Evolutionary conservation across 2,797 vertebrate species (phyloP).

Genomic region (Natrix natrix): DNA sequence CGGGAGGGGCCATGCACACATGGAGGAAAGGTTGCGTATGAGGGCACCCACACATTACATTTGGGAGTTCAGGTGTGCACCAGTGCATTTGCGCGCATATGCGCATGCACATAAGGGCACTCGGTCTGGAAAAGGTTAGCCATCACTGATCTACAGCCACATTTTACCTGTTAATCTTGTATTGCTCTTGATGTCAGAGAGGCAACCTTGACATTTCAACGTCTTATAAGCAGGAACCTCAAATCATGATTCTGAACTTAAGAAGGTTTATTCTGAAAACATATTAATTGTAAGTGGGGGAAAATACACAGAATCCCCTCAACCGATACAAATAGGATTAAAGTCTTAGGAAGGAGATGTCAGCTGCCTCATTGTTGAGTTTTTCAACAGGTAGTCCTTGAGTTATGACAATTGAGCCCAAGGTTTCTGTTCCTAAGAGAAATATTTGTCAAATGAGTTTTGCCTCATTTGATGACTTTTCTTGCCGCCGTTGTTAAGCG

Average conservation of each 20-base stretch:
- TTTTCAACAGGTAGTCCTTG: background rate
- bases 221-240: background rate
- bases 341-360: background rate
- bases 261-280: background rate
- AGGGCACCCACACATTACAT: too few species aligned
- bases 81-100: too few species aligned
- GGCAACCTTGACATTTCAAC: background rate
- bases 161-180: background rate
- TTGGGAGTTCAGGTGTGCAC: too few species aligned
- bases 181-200: background rate
- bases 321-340: background rate
- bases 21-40: too few species aligned
- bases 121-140: too few species aligned
- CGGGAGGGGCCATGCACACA: too few species aligned
- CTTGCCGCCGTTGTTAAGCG: background rate
- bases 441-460: background rate
- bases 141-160: background rate
- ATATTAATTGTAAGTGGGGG: background rate
- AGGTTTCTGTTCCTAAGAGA: too few species aligned
- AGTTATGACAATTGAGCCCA: background rate
- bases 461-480: background rate
- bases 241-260: background rate
- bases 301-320: background rate
- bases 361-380: slow-evolving; percentile 19
- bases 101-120: too few species aligned